phyloP scores from a whole-genome alignment of 2,888 invertebrate species.

The Lysandra bellargus region DNA sequence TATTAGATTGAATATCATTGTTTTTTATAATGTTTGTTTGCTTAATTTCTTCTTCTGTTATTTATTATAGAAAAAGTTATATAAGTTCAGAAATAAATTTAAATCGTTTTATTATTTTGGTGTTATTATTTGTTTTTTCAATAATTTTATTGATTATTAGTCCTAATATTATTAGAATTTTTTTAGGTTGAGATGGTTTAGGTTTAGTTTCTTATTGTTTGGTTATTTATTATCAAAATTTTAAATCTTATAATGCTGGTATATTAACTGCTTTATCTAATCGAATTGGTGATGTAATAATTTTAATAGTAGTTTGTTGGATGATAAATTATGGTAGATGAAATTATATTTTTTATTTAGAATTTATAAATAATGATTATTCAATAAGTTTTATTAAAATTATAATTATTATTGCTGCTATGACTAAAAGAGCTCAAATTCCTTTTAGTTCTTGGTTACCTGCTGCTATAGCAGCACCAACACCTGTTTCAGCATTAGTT shows the following conservation, averaged over 20 bases:
- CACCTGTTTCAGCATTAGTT: slow-evolving; percentile 66
- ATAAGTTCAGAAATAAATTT: slow-evolving; percentile 80
- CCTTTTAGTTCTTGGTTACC: slow-evolving; percentile 89
- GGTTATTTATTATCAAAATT: slow-evolving; percentile 86
- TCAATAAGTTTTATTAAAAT: slow-evolving; percentile 63
- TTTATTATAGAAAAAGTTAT: slow-evolving; percentile 84
- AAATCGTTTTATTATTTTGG: slow-evolving; percentile 83
- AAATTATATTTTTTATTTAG: slow-evolving; percentile 78
- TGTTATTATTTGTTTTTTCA: slow-evolving; percentile 83
- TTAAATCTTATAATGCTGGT: slow-evolving; percentile 84
- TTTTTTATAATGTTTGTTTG: slow-evolving; percentile 83
- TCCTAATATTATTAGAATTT: slow-evolving; percentile 85
- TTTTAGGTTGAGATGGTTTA: slow-evolving; percentile 87
- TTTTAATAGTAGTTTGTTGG: slow-evolving; percentile 82
- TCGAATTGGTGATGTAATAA: slow-evolving; percentile 87
- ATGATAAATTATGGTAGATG: slow-evolving; percentile 78
- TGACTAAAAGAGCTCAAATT: slow-evolving; percentile 90
- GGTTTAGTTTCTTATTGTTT: slow-evolving; percentile 86
- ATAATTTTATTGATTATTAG: slow-evolving; percentile 85
- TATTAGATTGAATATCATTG: slow-evolving; percentile 83
- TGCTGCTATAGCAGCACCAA: slow-evolving; percentile 88
- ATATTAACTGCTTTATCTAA: slow-evolving; percentile 87
- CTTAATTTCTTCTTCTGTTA: slow-evolving; percentile 83
- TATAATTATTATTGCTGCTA: slow-evolving; percentile 78
- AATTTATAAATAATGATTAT: slow-evolving; percentile 69